Evolutionary conservation across 2,888 invertebrate genomes (phyloP).

Genomic region (Drosophila subquinaria): DNA sequence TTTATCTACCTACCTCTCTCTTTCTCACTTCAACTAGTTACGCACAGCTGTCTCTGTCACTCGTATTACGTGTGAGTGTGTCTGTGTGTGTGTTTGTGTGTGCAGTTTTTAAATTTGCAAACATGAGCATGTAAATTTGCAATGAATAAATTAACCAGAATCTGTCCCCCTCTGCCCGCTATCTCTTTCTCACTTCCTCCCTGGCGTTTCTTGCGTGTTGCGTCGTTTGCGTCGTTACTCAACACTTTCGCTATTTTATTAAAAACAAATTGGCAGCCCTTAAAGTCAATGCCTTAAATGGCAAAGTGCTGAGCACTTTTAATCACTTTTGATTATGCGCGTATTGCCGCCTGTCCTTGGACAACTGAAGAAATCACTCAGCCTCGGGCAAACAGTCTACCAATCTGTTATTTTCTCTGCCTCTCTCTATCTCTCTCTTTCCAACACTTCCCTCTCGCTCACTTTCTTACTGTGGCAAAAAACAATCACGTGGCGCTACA

Average conservation of each 20-base stretch:
- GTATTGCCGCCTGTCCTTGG: conserved; percentile 53
- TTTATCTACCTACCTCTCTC: conserved; percentile 28
- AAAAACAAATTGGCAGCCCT: conserved; percentile 70
- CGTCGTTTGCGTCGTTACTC: conserved; percentile 45
- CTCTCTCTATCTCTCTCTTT: conserved; percentile 2
- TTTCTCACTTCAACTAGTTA: conserved; percentile 17
- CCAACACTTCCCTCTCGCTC: neutral
- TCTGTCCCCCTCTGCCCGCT: conserved; percentile 14
- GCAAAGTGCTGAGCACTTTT: conserved; percentile 57
- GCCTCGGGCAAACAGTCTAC: conserved; percentile 47
- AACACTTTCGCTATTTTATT: conserved; percentile 80
- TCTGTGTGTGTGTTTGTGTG: conserved; percentile 20
- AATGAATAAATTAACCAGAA: conserved; percentile 76
- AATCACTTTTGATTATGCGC: conserved; percentile 73
- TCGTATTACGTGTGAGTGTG: conserved; percentile 12
- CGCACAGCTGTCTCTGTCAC: conserved; percentile 22
- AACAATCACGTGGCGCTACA: conserved; percentile 78
- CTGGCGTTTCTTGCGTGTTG: conserved; percentile 5
- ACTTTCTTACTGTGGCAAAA: conserved; percentile 51
- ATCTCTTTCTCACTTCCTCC: neutral
- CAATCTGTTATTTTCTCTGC: conserved; percentile 1
- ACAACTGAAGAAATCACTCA: conserved; percentile 60
- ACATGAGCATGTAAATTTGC: conserved; percentile 80
- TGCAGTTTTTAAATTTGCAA: conserved; percentile 79
- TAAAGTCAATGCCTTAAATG: conserved; percentile 39